phyloP scores from a whole-genome alignment of 2,797 vertebrate species.

The Gallinago nigripennis region DNA sequence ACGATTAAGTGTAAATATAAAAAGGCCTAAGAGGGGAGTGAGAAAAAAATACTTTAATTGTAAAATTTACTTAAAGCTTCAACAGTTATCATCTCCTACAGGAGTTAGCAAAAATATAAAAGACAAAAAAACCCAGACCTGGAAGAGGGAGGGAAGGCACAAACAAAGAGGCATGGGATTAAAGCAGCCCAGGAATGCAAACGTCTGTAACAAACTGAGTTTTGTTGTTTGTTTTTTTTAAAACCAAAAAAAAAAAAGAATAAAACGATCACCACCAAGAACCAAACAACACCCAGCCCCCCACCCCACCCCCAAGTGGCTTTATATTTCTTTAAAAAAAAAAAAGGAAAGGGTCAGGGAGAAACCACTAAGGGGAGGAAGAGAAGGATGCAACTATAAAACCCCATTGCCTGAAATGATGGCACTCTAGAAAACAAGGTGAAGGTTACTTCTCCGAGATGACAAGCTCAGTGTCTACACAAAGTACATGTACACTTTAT shows the following conservation, averaged over 20 bases:
- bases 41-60: conserved; percentile 74
- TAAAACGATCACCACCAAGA: not conserved
- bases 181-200: conserved; percentile 69
- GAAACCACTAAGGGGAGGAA: conserved; percentile 28
- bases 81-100: conserved; percentile 69
- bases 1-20: conserved; percentile 68
- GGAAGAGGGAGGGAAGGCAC: conserved; percentile 48
- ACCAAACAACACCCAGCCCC: not conserved
- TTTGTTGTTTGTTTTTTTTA: not conserved
- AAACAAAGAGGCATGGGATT: conserved; percentile 61
- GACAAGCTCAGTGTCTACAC: conserved; percentile 73
- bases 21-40: conserved; percentile 72
- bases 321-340: conserved; percentile 1
- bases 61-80: conserved; percentile 77
- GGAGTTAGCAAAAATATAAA: conserved; percentile 65
- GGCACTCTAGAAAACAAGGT: conserved; percentile 71
- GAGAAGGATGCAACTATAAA: conserved; percentile 58
- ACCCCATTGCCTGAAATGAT: conserved; percentile 70
- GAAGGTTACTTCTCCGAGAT: conserved; percentile 59
- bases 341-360: not conserved
- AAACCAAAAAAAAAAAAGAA: not conserved
- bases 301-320: not conserved
- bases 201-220: conserved; percentile 34
- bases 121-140: conserved; percentile 61
- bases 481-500: conserved; percentile 70